Base-by-base conservation (phyloP, 2,113 vertebrate genomes). In the Neolamprologus brichardi region DNA sequence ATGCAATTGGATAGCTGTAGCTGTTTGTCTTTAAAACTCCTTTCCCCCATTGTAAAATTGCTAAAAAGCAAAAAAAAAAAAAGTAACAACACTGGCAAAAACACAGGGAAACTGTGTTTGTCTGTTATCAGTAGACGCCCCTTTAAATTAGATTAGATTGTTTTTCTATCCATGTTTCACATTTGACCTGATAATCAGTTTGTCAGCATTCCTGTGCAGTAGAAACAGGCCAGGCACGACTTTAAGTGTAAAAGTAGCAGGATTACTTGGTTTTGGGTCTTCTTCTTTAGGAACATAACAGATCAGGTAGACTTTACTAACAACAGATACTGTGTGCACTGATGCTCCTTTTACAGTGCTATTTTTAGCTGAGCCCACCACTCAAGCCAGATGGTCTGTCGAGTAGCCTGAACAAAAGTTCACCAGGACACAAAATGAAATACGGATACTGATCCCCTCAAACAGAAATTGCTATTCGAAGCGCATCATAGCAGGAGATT, bases 341-440 rank as follows among this genome's bases (percentile, higher is more conserved):
- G 64, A 23, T 82, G 53, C 88, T 86, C 67, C 7, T 84, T 82
- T 7, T 5, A 4, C 25, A 18, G 52, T 1, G 64, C 30, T 94
- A 92, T 91, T 94, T 93, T 89, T 91, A 93, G 60, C 87, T 62
- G 34, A 4, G 56, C 34, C 78, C 46, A 17, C 78, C 79, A 51
- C 51, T 49, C 83, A 56, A 67, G 64, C 81, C 91, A 93, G 92
- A 93, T 93, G 92, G 89, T 91, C 86, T 25, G 79, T 28, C 83
- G 77, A 82, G 90, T 93, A 89, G 78, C 83, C 81, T 3, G 77
- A 34, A 89, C 86, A 89, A 89, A 85, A 83, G 90, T 86, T 90
- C 89, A 91, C 12, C 39, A 2, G 86, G 88, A 60, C 54, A 62
- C 34, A 11, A 10, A 49, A 79, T 23, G 81, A 84, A 88, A 79